Conservation (phyloP, 1,140 invertebrate genomes). For the Copidosoma floridanum region DNA sequence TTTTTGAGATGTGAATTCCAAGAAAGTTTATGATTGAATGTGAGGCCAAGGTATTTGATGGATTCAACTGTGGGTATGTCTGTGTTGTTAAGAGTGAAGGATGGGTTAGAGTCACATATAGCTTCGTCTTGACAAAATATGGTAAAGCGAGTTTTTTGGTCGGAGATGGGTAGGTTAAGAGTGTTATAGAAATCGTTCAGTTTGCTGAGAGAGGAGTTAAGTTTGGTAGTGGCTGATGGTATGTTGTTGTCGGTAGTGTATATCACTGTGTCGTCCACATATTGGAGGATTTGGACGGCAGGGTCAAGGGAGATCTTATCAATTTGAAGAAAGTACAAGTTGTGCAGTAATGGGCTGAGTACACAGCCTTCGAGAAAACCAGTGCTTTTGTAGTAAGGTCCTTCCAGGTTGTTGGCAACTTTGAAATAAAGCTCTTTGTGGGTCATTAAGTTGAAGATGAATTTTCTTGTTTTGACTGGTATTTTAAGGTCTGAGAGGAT, state of each 20-base stretch:
- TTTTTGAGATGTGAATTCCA: slow-evolving; percentile 23
- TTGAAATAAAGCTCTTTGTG: slow-evolving; percentile 14
- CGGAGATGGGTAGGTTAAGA: neutral
- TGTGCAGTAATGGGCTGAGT: slow-evolving; percentile 19
- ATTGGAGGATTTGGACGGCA: neutral
- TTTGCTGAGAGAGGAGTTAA: no score
- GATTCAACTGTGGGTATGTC: neutral
- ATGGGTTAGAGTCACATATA: no score
- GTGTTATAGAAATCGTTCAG: no score
- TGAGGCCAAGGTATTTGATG: slow-evolving; percentile 19
- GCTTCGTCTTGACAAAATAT: no score
- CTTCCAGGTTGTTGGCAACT: neutral
- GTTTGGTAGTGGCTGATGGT: no score
- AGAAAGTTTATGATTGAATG: slow-evolving; percentile 16
- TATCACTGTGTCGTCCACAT: slow-evolving; percentile 28
- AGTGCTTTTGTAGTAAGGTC: neutral
- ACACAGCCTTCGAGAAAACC: slow-evolving; percentile 20
- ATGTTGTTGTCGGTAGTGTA: no score
- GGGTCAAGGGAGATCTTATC: neutral
- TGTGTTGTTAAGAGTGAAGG: no score
- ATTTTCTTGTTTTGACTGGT: neutral
- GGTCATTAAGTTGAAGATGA: slow-evolving; percentile 22
- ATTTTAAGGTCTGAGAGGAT: neutral
- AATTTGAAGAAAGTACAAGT: slow-evolving; percentile 13
- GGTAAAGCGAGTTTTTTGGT: no score